Evolutionary conservation across 2,113 vertebrate species (phyloP), one percentile per base, ranked within the genome.

Genomic region (Aphyosemion australe): DNA sequence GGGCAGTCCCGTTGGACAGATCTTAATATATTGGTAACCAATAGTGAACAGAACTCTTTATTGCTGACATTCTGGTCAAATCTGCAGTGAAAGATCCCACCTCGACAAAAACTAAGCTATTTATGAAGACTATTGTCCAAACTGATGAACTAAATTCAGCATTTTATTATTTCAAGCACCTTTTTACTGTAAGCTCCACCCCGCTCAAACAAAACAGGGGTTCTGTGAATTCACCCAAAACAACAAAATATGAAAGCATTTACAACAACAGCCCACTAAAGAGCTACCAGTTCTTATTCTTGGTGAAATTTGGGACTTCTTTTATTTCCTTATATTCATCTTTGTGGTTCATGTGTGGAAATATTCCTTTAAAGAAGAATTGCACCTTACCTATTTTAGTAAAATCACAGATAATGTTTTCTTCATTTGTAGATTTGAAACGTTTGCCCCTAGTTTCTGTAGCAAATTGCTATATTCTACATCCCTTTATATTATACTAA

Each of bases 1-100:
- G 78, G 83, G 86, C 83, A 72, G 91, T 92, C 92, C 91, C 91
- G 85, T 92, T 84, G 91, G 89, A 93, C 91, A 92, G 90, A 91
- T 89, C 72, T 90, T 92, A 92, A 92, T 92, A 93, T 92, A 93
- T 93, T 92, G 92, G 92, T 93, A 93, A 92, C 91, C 92, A 92
- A 92, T 92, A 93, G 93, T 93, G 88, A 90, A 89, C 75, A 90
- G 90, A 88, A 88, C 87, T 88, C 90, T 90, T 88, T 87, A 87
- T 90, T 84, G 77, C 66, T 84, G 85, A 85, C 81, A 85, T 93
- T 91, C 83, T 88, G 91, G 86, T 92, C 84, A 90, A 88, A 91
- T 84, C 72, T 80, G 86, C 83, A 71, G 61, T 83, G 73, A 78
- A 73, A 83, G 64, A 79, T 80, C 76, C 85, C 81, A 81, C 82